Evolutionary conservation across 2,797 vertebrate species (phyloP).

Genomic region (Cirrhinus mrigala): DNA sequence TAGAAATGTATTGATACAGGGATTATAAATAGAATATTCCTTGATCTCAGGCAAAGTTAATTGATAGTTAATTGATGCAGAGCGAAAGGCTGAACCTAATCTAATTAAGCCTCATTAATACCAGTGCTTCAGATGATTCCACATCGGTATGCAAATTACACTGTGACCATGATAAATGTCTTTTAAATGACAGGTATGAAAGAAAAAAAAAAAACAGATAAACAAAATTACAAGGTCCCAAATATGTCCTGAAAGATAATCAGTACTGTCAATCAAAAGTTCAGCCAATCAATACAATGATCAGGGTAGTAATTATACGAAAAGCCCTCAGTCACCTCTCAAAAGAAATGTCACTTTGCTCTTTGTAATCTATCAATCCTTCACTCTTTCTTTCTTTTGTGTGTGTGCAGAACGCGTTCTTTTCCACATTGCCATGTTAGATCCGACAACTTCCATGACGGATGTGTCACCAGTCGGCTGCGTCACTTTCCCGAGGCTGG

Average conservation of each 20-base stretch:
- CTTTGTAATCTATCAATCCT: conserved; percentile 55
- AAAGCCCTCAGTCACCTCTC: conserved; percentile 46
- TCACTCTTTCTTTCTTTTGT: conserved; percentile 38
- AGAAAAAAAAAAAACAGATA: conserved; percentile 40
- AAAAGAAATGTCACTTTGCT: conserved; percentile 51
- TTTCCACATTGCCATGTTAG: conserved; percentile 50
- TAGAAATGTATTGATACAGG: conserved; percentile 59
- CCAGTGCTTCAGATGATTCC: conserved; percentile 56
- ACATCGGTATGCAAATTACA: conserved; percentile 58
- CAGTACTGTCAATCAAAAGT: conserved; percentile 61
- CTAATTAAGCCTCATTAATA: conserved; percentile 61
- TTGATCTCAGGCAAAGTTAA: conserved; percentile 59
- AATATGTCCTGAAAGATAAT: conserved; percentile 55
- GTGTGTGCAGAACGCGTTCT: conserved; percentile 31
- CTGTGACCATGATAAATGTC: conserved; percentile 46
- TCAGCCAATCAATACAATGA: conserved; percentile 57
- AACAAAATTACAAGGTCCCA: conserved; percentile 52
- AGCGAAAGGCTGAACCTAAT: conserved; percentile 59
- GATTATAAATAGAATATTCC: conserved; percentile 53
- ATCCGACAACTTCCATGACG: conserved; percentile 58
- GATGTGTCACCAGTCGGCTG: conserved; percentile 55
- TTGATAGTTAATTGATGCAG: conserved; percentile 63
- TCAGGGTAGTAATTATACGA: conserved; percentile 35
- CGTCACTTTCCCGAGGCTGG: conserved; percentile 54
- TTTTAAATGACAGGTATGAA: conserved; percentile 57